Evolutionary conservation across 2,888 invertebrate species (phyloP), one percentile per base, ranked within the genome.

Genomic region (Amphiduros pacificus): DNA sequence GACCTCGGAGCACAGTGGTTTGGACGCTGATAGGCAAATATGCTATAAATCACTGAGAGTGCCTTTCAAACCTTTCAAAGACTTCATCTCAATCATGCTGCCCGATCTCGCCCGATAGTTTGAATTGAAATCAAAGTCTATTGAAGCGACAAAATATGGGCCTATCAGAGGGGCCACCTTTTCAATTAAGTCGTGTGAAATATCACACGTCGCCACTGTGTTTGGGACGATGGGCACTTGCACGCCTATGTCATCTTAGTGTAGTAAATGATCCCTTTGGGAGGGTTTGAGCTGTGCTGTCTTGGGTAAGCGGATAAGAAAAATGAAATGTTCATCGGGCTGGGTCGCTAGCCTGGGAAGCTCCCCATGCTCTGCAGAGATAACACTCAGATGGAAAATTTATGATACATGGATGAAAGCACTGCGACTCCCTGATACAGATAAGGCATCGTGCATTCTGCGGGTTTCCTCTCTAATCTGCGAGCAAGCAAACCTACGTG

Each of bases 121-220:
- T n/a, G n/a, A n/a, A n/a, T n/a, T n/a, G n/a, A n/a, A n/a, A n/a
- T n/a, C n/a, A n/a, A n/a, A n/a, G n/a, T n/a, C n/a, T n/a, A n/a
- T n/a, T n/a, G n/a, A n/a, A n/a, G n/a, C n/a, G n/a, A n/a, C n/a
- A n/a, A n/a, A n/a, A n/a, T n/a, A n/a, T n/a, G n/a, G n/a, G n/a
- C n/a, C n/a, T n/a, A n/a, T n/a, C n/a, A n/a, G n/a, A n/a, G n/a
- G n/a, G n/a, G n/a, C n/a, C 56, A 41, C 29, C 56, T 48, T 56
- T 56, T 56, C 56, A 56, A 56, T 56, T 56, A 56, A 56, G 56
- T 22, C 49, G 49, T 56, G 56, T 56, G 56, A 56, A 56, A 56
- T 56, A 56, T 56, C 56, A 11, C 31, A 26, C 29, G 29, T 22
- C 28, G 48, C 48, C 29, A n/a, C 40, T 29, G 28, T 48, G 44